These are phyloP conservation scores for Ditula angustiorana DNA, from an alignment of 2,888 invertebrate genomes.

Conservation along the genomic window DNA sequence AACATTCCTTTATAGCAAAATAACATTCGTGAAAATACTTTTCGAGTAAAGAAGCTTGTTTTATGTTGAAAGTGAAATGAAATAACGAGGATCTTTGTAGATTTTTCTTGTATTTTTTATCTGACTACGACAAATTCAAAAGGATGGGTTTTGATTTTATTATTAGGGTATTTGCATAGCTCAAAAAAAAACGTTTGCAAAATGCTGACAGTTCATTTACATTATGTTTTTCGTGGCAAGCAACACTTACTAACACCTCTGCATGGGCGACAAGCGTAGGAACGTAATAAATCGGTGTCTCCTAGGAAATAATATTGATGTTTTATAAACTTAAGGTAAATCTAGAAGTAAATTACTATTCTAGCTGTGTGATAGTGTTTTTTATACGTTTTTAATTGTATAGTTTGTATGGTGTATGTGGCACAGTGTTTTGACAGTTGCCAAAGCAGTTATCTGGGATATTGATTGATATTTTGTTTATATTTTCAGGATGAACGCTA, in stretches of 20 bases:
- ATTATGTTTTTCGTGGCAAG: conserved; percentile 14
- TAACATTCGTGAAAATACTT: too few species aligned
- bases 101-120: too few species aligned
- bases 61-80: too few species aligned
- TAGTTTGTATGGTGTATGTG: conserved; percentile 65
- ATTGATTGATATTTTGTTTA: conserved; percentile 74
- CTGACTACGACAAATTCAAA: too few species aligned
- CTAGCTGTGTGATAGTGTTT: conserved; percentile 36
- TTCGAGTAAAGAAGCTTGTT: too few species aligned
- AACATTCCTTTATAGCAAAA: too few species aligned
- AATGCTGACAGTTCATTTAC: conserved; percentile 3
- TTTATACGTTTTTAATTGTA: conserved; percentile 36
- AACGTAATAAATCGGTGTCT: conserved; percentile 82
- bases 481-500: conserved; percentile 75
- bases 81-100: too few species aligned
- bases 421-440: conserved; percentile 83
- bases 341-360: conserved; percentile 50
- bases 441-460: conserved; percentile 59
- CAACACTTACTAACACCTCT: conserved; percentile 36
- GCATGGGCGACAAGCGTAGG: conserved; percentile 61
- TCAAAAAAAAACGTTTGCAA: background rate
- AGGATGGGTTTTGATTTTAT: too few species aligned
- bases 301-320: conserved; percentile 83
- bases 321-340: conserved; percentile 56
- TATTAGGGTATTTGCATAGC: background rate